Base-by-base conservation (phyloP, 1,140 invertebrate genomes). In the Dreissena polymorpha region DNA sequence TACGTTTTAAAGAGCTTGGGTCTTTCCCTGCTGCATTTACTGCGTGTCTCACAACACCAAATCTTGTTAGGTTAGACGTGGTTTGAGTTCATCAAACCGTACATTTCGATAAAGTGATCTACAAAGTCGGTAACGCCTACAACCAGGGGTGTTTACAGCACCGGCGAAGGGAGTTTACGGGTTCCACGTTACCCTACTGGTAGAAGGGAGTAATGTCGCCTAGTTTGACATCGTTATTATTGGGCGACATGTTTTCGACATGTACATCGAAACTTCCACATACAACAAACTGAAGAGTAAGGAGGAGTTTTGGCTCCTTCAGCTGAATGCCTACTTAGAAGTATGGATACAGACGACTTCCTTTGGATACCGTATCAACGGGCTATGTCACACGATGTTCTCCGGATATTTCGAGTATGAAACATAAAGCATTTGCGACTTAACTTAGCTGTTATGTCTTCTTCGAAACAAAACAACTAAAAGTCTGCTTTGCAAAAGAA, bases 81-180 rank as follows among this genome's bases (percentile, higher is more conserved):
- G 69, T n/a, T n/a, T n/a, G 69, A 18, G 69, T 27, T 6, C 50
- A 51, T 51, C 69, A 71, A 71, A 71, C n/a, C 25, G 49, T 74
- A 21, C 51, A 21, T 0, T 74, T 74, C 27, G 25, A 74, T 74
- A n/a, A n/a, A 25, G 71, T 74, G 8, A 74, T 74, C 12, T 55
- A 49, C 51, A 74, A 74, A 18, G 39, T 74, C 13, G 71, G 71
- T 21, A 74, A 74, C 25, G 71, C 53, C 7, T 74, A n/a, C n/a
- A 74, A 74, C 51, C 55, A 27, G 71, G 71, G 13, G 55, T 51
- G 13, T 74, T 74, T 18, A 74, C 39, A 39, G 71, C 71, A 14
- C 71, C 71, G 49, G 71, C 60, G 13, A 21, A 1, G 18, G 71
- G 71, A 60, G 60, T 57, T 5, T 74, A 74, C 39, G 69, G 23